Evolutionary conservation across 2,797 vertebrate genomes (phyloP).

Genomic region (Scleropages formosus): DNA sequence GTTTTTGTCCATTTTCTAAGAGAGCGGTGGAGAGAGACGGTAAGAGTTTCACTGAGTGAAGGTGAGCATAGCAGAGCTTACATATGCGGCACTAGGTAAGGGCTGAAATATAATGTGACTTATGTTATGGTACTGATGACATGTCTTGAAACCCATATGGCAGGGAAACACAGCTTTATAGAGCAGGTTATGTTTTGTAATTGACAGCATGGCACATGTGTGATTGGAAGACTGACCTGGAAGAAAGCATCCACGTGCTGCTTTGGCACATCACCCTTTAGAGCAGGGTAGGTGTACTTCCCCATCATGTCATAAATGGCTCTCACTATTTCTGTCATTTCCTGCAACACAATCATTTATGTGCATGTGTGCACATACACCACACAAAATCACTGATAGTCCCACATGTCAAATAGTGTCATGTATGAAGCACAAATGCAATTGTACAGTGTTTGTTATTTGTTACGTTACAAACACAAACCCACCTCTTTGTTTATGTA

Average conservation of each 20-base stretch:
- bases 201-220: neutral
- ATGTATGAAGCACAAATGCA: neutral
- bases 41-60: neutral
- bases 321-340: slow-evolving; percentile 96
- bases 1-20: slow-evolving; percentile 99
- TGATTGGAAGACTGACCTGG: slow-evolving; percentile 66
- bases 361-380: no score
- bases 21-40: slow-evolving; percentile 16
- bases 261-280: slow-evolving; percentile 89
- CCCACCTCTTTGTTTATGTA: slow-evolving; percentile 93
- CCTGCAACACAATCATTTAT: slow-evolving; percentile 63
- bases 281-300: slow-evolving; percentile 91
- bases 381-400: neutral
- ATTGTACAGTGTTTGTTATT: neutral
- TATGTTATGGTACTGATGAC: no score
- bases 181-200: no score
- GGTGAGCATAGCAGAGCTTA: no score
- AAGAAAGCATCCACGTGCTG: slow-evolving; percentile 96
- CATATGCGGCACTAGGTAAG: no score
- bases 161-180: no score
- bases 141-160: no score
- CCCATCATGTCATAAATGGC: slow-evolving; percentile 99
- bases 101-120: no score
- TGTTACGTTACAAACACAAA: neutral
- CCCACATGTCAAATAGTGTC: neutral